Conservation (phyloP, 1,140 invertebrate species). For the Streblospio benedicti region DNA sequence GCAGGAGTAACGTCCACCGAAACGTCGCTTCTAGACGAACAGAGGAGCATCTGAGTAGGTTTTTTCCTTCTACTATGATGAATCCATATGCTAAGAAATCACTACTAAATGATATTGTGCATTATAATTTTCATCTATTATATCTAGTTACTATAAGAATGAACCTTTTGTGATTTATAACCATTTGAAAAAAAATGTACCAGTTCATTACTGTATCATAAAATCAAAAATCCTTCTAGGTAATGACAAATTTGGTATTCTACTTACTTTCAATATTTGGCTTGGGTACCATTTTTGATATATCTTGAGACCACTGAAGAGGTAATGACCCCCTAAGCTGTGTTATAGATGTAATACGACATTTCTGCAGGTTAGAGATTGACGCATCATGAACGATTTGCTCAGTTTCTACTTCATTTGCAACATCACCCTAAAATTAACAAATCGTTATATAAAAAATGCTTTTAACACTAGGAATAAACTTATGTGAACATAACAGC, state of each 20-base stretch:
- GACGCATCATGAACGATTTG: slow-evolving; percentile 89
- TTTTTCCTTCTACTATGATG: too few relatives aligned
- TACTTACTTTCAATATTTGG: slow-evolving; percentile 84
- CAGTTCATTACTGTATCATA: too few relatives aligned
- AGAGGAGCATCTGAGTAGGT: too few relatives aligned
- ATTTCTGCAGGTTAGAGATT: slow-evolving; percentile 60
- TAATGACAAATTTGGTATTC: too few relatives aligned
- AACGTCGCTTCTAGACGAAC: too few relatives aligned
- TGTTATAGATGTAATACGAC: slow-evolving; percentile 79
- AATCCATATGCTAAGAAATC: too few relatives aligned
- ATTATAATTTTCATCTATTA: too few relatives aligned
- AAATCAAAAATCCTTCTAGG: neutral
- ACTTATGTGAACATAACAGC: neutral
- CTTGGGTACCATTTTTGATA: slow-evolving; percentile 95
- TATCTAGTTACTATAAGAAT: too few relatives aligned
- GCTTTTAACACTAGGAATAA: neutral
- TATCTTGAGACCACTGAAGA: slow-evolving; percentile 91
- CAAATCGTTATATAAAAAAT: neutral
- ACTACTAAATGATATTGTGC: too few relatives aligned
- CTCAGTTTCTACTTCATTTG: slow-evolving; percentile 98
- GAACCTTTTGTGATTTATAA: too few relatives aligned
- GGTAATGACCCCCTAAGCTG: slow-evolving; percentile 87
- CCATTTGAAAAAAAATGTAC: too few relatives aligned
- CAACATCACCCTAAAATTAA: slow-evolving; percentile 71
- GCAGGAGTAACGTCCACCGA: too few relatives aligned